Conservation (phyloP, 2,888 invertebrate genomes). For the Lithophane semibrunnea region DNA sequence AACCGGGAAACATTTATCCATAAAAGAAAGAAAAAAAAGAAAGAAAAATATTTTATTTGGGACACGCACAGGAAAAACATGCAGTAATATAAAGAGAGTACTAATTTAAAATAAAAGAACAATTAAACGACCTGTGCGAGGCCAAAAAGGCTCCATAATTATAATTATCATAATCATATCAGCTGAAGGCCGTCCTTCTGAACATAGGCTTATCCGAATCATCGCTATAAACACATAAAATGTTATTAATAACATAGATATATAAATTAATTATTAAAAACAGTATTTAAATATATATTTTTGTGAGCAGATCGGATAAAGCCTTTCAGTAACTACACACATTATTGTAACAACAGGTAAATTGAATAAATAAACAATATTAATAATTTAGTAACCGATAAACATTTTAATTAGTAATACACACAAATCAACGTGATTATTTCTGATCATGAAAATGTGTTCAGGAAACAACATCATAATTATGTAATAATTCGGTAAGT, state of each 20-base stretch:
- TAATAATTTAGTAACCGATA: conserved; percentile 29
- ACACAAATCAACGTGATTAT: conserved; percentile 36
- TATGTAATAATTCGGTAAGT: not conserved
- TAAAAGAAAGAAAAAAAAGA: too few relatives aligned
- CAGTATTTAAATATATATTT: too few relatives aligned
- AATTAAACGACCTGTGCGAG: too few relatives aligned
- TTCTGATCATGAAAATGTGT: conserved; percentile 28
- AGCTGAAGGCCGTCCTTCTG: not conserved
- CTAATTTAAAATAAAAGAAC: too few relatives aligned
- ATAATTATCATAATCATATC: not conserved
- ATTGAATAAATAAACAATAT: conserved; percentile 23
- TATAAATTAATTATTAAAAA: too few relatives aligned
- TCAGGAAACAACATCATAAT: not conserved
- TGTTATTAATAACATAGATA: too few relatives aligned
- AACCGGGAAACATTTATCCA: not conserved
- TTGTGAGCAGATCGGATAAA: conserved; percentile 4
- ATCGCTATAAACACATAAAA: not conserved
- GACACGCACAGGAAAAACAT: too few relatives aligned
- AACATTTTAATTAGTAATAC: conserved; percentile 47
- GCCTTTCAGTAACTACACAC: not conserved
- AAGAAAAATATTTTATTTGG: too few relatives aligned
- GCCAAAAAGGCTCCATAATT: too few relatives aligned
- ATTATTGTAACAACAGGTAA: conserved; percentile 41
- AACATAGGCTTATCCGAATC: not conserved
- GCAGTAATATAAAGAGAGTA: too few relatives aligned